phyloP scores from a whole-genome alignment of 1,140 invertebrate genomes.

The Tetragnatha versicolor region DNA sequence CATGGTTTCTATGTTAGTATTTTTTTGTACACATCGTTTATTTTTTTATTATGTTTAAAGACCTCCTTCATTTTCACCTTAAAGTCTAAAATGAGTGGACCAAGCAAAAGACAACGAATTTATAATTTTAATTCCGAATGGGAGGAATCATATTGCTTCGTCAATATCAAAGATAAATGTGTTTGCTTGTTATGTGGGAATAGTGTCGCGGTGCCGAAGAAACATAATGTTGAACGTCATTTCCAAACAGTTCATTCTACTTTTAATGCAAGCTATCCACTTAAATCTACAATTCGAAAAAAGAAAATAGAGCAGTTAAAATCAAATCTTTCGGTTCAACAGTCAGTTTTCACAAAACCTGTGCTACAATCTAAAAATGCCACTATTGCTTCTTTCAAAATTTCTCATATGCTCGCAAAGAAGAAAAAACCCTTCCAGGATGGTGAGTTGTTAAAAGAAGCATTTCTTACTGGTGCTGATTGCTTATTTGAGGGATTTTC shows the following conservation, averaged over 20 bases:
- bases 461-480: constrained; percentile 18
- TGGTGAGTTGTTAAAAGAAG: constrained; percentile 42
- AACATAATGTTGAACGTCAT: background rate
- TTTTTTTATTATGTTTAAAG: too few species aligned
- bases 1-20: too few species aligned
- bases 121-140: constrained; percentile 3
- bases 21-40: too few species aligned
- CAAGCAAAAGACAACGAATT: background rate
- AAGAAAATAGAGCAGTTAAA: background rate
- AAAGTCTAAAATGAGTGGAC: too few species aligned
- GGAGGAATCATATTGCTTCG: background rate
- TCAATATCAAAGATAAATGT: constrained; percentile 7
- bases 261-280: background rate
- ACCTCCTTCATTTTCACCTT: too few species aligned
- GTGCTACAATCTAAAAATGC: background rate
- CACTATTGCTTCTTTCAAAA: constrained; percentile 12
- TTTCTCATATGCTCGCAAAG: background rate
- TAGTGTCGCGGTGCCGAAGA: background rate
- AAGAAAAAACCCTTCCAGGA: constrained; percentile 14
- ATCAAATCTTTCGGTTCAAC: background rate
- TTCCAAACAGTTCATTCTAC: background rate
- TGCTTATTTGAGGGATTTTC: constrained; percentile 36
- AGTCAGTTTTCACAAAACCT: constrained; percentile 1
- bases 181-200: background rate
- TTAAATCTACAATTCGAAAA: background rate